These are phyloP conservation scores for Thalpophila matura DNA, from an alignment of 2,888 invertebrate genomes.

Conservation along the genomic window DNA sequence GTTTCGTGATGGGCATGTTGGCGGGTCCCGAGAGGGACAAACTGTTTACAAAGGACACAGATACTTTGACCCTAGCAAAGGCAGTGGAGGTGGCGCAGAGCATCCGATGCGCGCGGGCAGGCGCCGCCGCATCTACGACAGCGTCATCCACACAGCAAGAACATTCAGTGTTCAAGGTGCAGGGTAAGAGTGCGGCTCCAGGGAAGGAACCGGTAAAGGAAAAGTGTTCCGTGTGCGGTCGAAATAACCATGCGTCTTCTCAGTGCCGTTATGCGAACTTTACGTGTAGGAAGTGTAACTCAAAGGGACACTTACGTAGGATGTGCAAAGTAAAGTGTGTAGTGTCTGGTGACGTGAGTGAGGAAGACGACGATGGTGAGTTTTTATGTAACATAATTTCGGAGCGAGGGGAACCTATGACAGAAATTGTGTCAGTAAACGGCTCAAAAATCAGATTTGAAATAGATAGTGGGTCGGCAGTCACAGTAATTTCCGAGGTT, in stretches of 20 bases:
- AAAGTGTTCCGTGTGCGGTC: conserved; percentile 58
- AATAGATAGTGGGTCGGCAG: conserved; percentile 30
- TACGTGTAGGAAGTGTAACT: conserved; percentile 14
- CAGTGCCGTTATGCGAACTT: conserved; percentile 55
- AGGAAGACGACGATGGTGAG: conserved; percentile 2
- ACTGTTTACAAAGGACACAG: no score
- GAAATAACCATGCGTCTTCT: conserved; percentile 46
- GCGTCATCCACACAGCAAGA: neutral
- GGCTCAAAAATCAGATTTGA: conserved; percentile 13
- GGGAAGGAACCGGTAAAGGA: neutral
- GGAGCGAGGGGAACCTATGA: conserved; percentile 5
- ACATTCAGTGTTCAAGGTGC: conserved; percentile 12
- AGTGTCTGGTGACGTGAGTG: conserved; percentile 1
- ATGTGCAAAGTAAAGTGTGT: conserved; percentile 4
- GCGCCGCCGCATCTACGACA: neutral
- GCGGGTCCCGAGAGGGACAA: no score
- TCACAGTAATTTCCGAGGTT: conserved; percentile 1
- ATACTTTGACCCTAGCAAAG: neutral
- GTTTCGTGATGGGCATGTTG: no score
- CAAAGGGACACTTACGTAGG: neutral
- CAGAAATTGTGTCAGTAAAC: neutral
- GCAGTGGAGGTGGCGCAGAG: conserved; percentile 51
- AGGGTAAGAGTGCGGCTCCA: no score
- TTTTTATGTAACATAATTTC: neutral
- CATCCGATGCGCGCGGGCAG: conserved; percentile 28